A percentile compares a stretch with the other conserved stretches of the same genome.
Evolutionary conservation across 2,797 vertebrate species (phyloP).

Genomic region (Gymnothorax reevesii): DNA sequence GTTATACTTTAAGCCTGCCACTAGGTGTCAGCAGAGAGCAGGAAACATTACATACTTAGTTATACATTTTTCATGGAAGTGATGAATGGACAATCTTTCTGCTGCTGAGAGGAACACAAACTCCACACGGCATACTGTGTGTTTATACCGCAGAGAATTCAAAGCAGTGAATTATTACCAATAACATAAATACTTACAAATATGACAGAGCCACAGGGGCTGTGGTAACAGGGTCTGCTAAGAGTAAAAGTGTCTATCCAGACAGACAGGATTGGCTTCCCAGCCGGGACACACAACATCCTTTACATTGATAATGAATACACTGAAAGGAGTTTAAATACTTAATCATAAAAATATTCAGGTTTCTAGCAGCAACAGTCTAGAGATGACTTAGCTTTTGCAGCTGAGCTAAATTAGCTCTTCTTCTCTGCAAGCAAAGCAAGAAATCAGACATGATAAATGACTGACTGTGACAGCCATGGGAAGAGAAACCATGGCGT

Average conservation of each 20-base stretch:
- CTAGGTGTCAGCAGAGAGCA: conserved; percentile 23
- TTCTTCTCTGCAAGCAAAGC: conserved; percentile 2
- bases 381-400: not conserved
- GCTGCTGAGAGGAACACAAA: not conserved
- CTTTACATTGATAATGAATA: conserved; percentile 6
- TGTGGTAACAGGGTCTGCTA: not conserved
- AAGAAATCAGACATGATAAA: conserved; percentile 3
- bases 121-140: not conserved
- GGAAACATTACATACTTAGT: not conserved
- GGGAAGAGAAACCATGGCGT: not conserved
- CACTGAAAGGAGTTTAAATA: not conserved
- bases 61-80: not conserved
- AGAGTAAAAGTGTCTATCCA: not conserved
- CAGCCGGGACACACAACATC: not conserved
- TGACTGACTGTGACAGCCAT: conserved; percentile 1
- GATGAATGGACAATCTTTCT: conserved; percentile 2
- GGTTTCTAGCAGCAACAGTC: not conserved
- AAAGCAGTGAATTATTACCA: not conserved
- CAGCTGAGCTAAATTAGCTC: not conserved
- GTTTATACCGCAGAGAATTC: not conserved
- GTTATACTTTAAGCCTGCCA: conserved; percentile 4
- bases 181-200: not conserved
- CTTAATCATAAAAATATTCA: not conserved
- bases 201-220: not conserved
- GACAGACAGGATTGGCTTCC: not conserved